phyloP scores from a whole-genome alignment of 2,888 invertebrate genomes.

The Trachelus stipa region DNA sequence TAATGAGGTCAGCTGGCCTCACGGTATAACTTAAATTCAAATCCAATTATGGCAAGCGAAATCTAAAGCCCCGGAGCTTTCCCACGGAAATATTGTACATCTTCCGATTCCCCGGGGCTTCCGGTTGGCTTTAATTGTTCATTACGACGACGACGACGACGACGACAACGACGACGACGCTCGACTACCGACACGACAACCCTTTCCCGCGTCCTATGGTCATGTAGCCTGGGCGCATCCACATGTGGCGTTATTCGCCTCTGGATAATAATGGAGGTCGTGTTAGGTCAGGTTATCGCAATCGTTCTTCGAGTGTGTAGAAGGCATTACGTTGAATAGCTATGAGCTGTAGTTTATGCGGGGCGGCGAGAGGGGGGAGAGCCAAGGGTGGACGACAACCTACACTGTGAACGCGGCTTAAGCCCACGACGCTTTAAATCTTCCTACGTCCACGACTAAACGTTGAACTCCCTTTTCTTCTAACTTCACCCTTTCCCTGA shows the following conservation, averaged over 20 bases:
- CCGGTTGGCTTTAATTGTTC: slow-evolving; percentile 34
- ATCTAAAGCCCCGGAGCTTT: slow-evolving; percentile 27
- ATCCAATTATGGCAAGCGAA: slow-evolving; percentile 39
- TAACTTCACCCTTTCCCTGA: not conserved
- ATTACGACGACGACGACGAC: slow-evolving; percentile 11
- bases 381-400: not conserved
- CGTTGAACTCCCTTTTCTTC: not conserved
- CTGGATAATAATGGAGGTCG: not conserved
- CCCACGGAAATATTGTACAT: slow-evolving; percentile 38
- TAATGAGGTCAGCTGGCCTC: slow-evolving; percentile 1
- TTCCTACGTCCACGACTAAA: not conserved
- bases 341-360: not conserved
- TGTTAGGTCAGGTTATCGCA: not conserved
- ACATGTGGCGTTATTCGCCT: not conserved
- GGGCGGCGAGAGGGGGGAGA: not conserved
- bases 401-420: not conserved
- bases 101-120: slow-evolving; percentile 27
- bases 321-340: not conserved
- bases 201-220: not conserved
- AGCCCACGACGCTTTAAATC: not conserved
- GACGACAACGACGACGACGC: too few species aligned
- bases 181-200: not conserved
- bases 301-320: not conserved
- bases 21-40: slow-evolving; percentile 36
- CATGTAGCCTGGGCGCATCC: not conserved